Evolutionary conservation across 2,797 vertebrate genomes (phyloP), one percentile per base, ranked within the genome.

Genomic region (Loriculus beryllinus): DNA sequence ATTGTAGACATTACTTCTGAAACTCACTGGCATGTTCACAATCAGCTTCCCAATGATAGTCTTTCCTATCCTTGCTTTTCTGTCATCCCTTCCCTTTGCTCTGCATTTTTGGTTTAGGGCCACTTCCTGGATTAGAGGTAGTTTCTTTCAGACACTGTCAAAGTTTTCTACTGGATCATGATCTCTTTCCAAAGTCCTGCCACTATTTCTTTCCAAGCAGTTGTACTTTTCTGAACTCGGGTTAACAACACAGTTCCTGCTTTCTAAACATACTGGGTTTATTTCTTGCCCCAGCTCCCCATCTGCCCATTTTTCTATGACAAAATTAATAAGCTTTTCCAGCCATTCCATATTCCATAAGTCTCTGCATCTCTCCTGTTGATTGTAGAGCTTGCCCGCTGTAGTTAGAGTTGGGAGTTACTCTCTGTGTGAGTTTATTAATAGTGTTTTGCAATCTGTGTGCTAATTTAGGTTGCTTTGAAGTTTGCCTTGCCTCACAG

Each of bases 391-490:
- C 43, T 81, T 80, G 29, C 39, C 64, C 16, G 5, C 49, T 89
- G 28, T 40, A 68, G 37, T 76, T 72, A 33, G 19, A 51, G 12
- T n/a, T 92, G 35, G 49, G 60, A 85, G 49, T 75, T 93, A 42
- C 54, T 91, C 14, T 81, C 35, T 51, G 0, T 62, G 29, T 81
- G 39, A 82, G 39, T 39, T 72, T 84, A 52, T 79, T 95, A 71
- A 74, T 74, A 56, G 23, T 77, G 54, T 74, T 86, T 62, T 87
- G 45, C 40, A 64, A 25, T 82, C 60, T n/a, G 0, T 75, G 43
- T 83, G 86, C 90, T 87, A 82, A 91, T 87, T 78, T 69, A 63
- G 42, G 18, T 78, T 89, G 65, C 89, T 94, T 95, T 92, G 84
- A 96, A 94, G 86, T 95, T 77, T 92, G 45, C 42, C 47, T 75